Base-by-base conservation (phyloP, 2,888 invertebrate species). In the Cantharis rustica region DNA sequence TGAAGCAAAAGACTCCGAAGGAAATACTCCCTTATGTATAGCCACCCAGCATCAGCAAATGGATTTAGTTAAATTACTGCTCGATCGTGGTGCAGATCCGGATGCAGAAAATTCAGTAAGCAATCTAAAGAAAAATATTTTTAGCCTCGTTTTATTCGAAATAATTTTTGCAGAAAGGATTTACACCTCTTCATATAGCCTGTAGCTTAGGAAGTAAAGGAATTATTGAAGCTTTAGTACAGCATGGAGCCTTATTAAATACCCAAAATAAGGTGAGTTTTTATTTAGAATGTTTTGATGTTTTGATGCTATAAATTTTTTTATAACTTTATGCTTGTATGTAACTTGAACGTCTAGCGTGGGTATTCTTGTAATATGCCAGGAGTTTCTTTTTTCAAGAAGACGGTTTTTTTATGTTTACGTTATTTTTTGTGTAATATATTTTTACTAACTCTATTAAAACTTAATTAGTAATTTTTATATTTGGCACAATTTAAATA, bases 31-130 rank as follows among this genome's bases (percentile, higher is more conserved):
- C 0, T 90, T 96, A 26, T 95, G 95, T 84, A 90, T 94, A 71
- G 95, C 95, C 0, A 93, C 94, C 0, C 93, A 94, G 81, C 93
- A 93, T 84, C 92, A 94, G 80, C 93, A 95, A 84, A 92, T 94
- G 0, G 92, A 92, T 80, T 90, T 95, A 16, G 95, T 94, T n/a
- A 90, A 91, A 79, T 88, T 92, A 66, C 88, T 96, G 70, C 88
- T 95, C 69, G 93, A 93, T 17, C 90, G 90, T 23, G 93, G 93
- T 11, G 93, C 93, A 69, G 90, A 91, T 73, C 91, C 92, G 0
- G 92, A 93, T 82, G 83, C 89, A 20, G 88, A 90, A 84, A 89
- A 92, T 82, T 81, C 84, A 79, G 90, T 90, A 83, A 86, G 86
- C 79, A 16, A 20, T n/a, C 13, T 11, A n/a, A 5, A 66, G 1